Conservation (phyloP, 2,797 vertebrate species). For the Enteromius anoplus region DNA sequence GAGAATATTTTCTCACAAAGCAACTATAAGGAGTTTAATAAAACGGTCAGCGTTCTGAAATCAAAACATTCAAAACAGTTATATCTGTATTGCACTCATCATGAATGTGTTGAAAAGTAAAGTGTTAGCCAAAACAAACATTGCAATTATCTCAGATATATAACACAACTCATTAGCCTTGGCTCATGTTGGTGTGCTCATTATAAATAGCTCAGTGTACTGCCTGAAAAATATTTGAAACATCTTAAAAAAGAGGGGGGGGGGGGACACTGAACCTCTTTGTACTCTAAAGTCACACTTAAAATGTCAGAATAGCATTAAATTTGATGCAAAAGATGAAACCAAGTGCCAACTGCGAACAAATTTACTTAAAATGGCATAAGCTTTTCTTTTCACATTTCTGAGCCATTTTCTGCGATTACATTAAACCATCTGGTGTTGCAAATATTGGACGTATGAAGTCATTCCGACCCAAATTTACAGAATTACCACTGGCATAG, state of each 20-base stretch:
- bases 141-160: not conserved
- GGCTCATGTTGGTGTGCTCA: constrained; percentile 1
- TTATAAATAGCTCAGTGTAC: not conserved
- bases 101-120: constrained; percentile 1
- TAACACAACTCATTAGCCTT: not conserved
- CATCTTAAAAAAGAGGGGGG: too few species aligned
- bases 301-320: not conserved
- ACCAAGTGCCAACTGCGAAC: not conserved
- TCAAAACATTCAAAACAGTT: not conserved
- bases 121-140: constrained; percentile 2
- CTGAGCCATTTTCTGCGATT: not conserved
- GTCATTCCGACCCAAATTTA: not conserved
- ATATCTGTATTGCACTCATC: not conserved
- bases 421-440: not conserved
- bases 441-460: not conserved
- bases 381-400: not conserved
- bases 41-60: not conserved
- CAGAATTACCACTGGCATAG: not conserved
- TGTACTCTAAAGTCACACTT: not conserved
- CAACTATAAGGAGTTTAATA: not conserved
- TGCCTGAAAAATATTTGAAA: too few species aligned
- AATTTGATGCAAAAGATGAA: not conserved
- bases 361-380: not conserved
- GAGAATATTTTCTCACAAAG: not conserved
- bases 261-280: not conserved